Evolutionary conservation across 2,113 vertebrate species (phyloP).

Genomic region (Grallaria varia): DNA sequence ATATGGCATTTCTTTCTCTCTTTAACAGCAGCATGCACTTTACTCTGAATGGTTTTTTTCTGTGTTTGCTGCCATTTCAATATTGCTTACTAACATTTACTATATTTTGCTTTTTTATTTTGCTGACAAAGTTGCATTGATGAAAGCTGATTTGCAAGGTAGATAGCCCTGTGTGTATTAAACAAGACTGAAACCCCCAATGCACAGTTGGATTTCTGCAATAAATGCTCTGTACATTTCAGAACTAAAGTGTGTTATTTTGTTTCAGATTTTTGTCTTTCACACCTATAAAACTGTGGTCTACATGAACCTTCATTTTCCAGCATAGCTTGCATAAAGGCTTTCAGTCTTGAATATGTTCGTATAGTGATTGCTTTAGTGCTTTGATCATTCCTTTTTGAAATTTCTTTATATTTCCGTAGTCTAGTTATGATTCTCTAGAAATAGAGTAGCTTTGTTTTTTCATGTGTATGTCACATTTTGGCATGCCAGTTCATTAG

Average conservation of each 20-base stretch:
- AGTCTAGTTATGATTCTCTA: slow-evolving; percentile 69
- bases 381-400: slow-evolving; percentile 68
- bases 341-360: slow-evolving; percentile 81
- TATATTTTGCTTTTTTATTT: slow-evolving; percentile 94
- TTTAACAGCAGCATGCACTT: slow-evolving; percentile 79
- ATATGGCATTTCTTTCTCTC: slow-evolving; percentile 73
- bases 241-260: slow-evolving; percentile 27
- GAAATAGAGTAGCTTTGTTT: slow-evolving; percentile 73
- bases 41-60: slow-evolving; percentile 66
- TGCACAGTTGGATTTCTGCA: slow-evolving; percentile 56
- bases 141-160: slow-evolving; percentile 99
- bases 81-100: slow-evolving; percentile 94
- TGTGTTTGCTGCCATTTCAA: slow-evolving; percentile 83
- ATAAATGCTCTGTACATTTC: slow-evolving; percentile 45
- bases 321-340: slow-evolving; percentile 76
- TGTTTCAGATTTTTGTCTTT: slow-evolving; percentile 36
- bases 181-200: slow-evolving; percentile 84
- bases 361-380: slow-evolving; percentile 75
- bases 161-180: slow-evolving; percentile 90
- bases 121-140: slow-evolving; percentile 98
- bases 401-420: slow-evolving; percentile 64
- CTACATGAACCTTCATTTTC: slow-evolving; percentile 38
- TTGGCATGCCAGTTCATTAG: slow-evolving; percentile 72
- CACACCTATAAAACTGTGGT: slow-evolving; percentile 7
- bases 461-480: slow-evolving; percentile 62